Evolutionary conservation across 1,140 invertebrate genomes (phyloP), one percentile per base, ranked within the genome.

Genomic region (Venustaconcha ellipsiformis): DNA sequence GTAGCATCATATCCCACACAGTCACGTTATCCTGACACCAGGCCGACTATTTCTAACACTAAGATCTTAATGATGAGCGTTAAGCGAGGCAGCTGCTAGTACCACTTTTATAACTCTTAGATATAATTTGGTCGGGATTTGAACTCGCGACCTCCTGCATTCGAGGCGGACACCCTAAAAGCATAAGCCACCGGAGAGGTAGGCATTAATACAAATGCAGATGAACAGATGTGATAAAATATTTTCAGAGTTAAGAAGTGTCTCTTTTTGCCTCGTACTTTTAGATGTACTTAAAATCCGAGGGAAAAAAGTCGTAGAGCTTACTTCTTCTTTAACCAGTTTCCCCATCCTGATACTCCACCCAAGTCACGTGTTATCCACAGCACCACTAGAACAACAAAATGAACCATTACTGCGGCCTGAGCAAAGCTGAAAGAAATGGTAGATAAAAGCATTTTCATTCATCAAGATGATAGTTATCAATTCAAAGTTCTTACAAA

Each of bases 301-400:
- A 8, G 30, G 17, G 1, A 55, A 1, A n/a, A 67, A 67, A 48
- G 11, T 23, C 18, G 30, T 68, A 30, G 30, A 55, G 67, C 82
- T 74, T 70, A 86, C 86, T 78, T 76, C 68, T 69, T 56, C 58
- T 59, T 55, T 67, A 87, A 87, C n/a, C 82, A 37, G 6, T 59
- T 62, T 14, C 81, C 81, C 86, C 86, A 88, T 82, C 96, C 93
- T 71, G 94, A 94, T 0, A 96, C 95, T 80, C 95, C 93, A 68
- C 94, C 94, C 0, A 96, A 95, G 72, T 94, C 94, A 66, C 96
- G 92, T 88, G 97, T 96, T 87, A 98, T 95, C 94, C 96, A 98
- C 72, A 98, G 90, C 64, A 95, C 79, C 2, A 97, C 94, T 8
- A 96, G 93, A 14, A 94, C 74, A 12, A 95, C 86, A 87, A 98